Evolutionary conservation across 2,113 vertebrate genomes (phyloP).

Genomic region (Alosa alosa): DNA sequence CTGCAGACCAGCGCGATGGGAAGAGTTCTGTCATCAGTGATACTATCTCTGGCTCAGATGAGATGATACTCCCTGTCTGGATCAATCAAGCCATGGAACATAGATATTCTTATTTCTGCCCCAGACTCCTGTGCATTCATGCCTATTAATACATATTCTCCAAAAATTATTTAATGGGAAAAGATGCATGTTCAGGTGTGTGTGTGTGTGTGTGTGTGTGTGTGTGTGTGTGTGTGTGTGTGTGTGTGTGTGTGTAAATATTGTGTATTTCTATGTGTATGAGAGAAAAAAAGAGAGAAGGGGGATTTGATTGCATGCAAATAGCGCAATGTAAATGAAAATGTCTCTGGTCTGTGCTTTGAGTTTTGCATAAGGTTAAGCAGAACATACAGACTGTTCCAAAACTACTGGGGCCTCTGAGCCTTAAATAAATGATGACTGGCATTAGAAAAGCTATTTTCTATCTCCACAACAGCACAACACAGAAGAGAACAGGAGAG

Average conservation of each 20-base stretch:
- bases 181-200: not conserved
- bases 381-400: not conserved
- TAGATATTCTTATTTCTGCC: not conserved
- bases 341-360: not conserved
- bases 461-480: not conserved
- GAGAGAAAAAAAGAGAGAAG: not conserved
- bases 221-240: not conserved
- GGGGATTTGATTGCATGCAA: not conserved
- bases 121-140: not conserved
- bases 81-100: not conserved
- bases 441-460: constrained; percentile 13
- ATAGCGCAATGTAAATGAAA: not conserved
- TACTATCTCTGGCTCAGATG: not conserved
- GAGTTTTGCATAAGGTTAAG: constrained; percentile 15
- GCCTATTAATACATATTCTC: not conserved
- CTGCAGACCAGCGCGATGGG: not conserved
- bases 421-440: constrained; percentile 10
- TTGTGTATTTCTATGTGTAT: not conserved
- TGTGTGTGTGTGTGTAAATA: not conserved
- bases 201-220: not conserved
- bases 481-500: not conserved
- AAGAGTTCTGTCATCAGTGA: not conserved
- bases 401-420: not conserved
- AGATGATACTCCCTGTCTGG: constrained; percentile 11
- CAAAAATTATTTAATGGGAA: not conserved